Evolutionary conservation across 2,888 invertebrate species (phyloP).

Genomic region (Cataglyphis albicans): DNA sequence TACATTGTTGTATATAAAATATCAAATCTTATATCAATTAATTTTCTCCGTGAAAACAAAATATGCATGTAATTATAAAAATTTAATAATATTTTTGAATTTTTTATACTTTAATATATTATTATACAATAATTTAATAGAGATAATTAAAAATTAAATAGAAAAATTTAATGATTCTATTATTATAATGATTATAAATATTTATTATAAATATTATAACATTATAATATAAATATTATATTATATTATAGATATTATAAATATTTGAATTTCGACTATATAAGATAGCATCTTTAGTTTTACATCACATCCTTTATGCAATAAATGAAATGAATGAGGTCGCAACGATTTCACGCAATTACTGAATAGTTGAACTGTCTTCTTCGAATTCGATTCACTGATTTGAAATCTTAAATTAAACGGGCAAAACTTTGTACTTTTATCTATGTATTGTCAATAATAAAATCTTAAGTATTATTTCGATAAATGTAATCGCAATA

Average conservation of each 20-base stretch:
- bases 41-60: neutral
- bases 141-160: neutral
- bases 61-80: neutral
- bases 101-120: neutral
- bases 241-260: neutral
- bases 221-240: no score
- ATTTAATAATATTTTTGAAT: neutral
- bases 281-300: neutral
- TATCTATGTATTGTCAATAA: neutral
- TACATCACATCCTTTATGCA: neutral
- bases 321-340: neutral
- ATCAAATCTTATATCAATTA: neutral
- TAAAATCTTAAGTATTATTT: neutral
- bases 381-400: constrained; percentile 26
- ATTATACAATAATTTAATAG: neutral
- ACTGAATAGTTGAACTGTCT: neutral
- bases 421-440: neutral
- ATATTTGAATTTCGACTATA: neutral
- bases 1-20: neutral
- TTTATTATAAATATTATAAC: no score
- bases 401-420: constrained; percentile 25
- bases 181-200: neutral
- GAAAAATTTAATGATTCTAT: neutral
- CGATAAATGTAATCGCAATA: constrained; percentile 11
- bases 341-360: constrained; percentile 9